phyloP scores from a whole-genome alignment of 2,888 invertebrate species.

The Drosophila buzzatii region DNA sequence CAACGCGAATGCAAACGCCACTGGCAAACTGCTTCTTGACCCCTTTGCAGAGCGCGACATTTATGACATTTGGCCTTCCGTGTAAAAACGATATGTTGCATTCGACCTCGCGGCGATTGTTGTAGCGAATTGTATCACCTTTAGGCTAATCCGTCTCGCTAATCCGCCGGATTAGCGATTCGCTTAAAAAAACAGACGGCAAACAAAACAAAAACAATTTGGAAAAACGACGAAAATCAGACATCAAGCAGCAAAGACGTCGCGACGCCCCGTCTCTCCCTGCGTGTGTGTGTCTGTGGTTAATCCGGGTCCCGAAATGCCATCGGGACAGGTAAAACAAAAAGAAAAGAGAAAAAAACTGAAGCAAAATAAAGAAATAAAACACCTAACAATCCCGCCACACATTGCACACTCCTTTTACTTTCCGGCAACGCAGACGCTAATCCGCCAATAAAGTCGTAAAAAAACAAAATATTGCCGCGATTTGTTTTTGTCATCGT shows the following conservation, averaged over 20 bases:
- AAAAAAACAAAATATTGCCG: slow-evolving; percentile 55
- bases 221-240: slow-evolving; percentile 66
- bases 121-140: slow-evolving; percentile 73
- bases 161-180: slow-evolving; percentile 74
- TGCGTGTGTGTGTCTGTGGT: slow-evolving; percentile 31
- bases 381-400: slow-evolving; percentile 39
- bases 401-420: slow-evolving; percentile 73
- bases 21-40: slow-evolving; percentile 64
- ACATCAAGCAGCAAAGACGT: slow-evolving; percentile 39
- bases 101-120: slow-evolving; percentile 63
- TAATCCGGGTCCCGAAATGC: slow-evolving; percentile 63
- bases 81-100: slow-evolving; percentile 62
- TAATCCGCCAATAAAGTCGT: slow-evolving; percentile 73
- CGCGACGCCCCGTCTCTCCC: slow-evolving; percentile 11
- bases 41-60: slow-evolving; percentile 57
- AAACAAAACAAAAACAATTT: slow-evolving; percentile 60
- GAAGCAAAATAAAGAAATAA: slow-evolving; percentile 24
- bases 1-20: slow-evolving; percentile 11
- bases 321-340: slow-evolving; percentile 52
- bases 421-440: slow-evolving; percentile 59
- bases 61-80: slow-evolving; percentile 63
- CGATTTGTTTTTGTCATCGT: slow-evolving; percentile 53
- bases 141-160: slow-evolving; percentile 72
- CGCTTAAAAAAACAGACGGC: slow-evolving; percentile 64
- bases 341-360: slow-evolving; percentile 22